Evolutionary conservation across 1,140 invertebrate species (phyloP).

Genomic region (Trichomalopsis sarcophagae): DNA sequence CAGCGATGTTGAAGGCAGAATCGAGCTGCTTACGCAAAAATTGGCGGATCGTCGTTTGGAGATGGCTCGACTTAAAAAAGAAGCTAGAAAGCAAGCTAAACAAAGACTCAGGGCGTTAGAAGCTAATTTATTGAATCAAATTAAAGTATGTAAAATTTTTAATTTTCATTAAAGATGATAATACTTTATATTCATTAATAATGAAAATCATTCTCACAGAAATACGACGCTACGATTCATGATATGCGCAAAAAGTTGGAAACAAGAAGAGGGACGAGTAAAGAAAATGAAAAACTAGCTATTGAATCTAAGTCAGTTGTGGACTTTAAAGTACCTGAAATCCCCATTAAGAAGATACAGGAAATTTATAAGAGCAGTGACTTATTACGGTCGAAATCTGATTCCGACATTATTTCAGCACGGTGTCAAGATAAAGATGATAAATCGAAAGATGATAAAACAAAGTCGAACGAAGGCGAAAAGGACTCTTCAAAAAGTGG

Average conservation of each 20-base stretch:
- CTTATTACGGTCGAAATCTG: constrained; percentile 68
- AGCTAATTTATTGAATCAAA: constrained; percentile 71
- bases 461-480: constrained; percentile 30
- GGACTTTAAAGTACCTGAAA: constrained; percentile 73
- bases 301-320: constrained; percentile 69
- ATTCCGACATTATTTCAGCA: constrained; percentile 64
- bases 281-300: constrained; percentile 68
- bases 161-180: constrained; percentile 10
- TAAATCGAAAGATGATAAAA: constrained; percentile 42
- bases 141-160: constrained; percentile 64
- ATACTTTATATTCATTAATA: constrained; percentile 41
- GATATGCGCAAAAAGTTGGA: constrained; percentile 73
- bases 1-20: constrained; percentile 71
- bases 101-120: constrained; percentile 69
- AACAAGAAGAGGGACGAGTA: constrained; percentile 62
- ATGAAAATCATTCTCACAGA: constrained; percentile 59
- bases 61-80: constrained; percentile 70
- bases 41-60: constrained; percentile 69
- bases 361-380: constrained; percentile 70
- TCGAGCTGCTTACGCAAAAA: constrained; percentile 70
- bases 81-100: constrained; percentile 69
- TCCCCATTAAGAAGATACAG: constrained; percentile 69
- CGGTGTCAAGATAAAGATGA: constrained; percentile 30
- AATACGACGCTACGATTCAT: constrained; percentile 71
- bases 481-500: constrained; percentile 4